Evolutionary conservation across 92 coral and sea anemone species (phyloP), one percentile per base, ranked within the genome.

Genomic region (Heteractis magnifica): DNA sequence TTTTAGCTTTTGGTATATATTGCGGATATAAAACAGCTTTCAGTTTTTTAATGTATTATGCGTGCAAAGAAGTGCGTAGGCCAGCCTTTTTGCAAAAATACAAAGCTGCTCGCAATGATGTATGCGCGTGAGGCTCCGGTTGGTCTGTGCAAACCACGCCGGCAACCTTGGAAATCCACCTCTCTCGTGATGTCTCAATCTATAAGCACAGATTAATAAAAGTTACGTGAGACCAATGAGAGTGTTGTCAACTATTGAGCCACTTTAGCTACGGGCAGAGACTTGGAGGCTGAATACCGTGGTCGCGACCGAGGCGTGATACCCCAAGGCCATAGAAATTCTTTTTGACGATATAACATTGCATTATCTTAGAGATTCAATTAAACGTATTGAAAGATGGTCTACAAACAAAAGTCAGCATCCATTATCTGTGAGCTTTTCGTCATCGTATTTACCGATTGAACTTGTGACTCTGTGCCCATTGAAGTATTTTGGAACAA

Each of bases 341-440:
- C 23, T 68, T 11, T 9, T 7, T 65, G 65, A 6, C 4, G 72
- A 20, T 65, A 14, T 6, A 65, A 65, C 72, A 65, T 65, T 10
- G 72, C 72, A 65, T 18, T 65, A 65, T n/a, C 72, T 8, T 4
- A 23, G 73, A 68, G 6, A 10, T 26, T 68, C 73, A 68, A 68
- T 68, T 68, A 68, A 68, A n/a, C 49, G 49, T 68, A 68, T 11
- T 68, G 73, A 68, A 5, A 68, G 73, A 68, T 26, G 49, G 73
- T 23, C 13, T 68, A 68, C 73, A 23, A 20, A 23, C 73, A 68
- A 26, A 68, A 68, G 49, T 68, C 73, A 68, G 49, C 73, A 26
- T 20, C 49, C 44, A 52, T 76, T 76, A 76, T 52, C 44, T 34
- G 23, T 76, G 13, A 50, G 14, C 60, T 21, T 76, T 52, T 76